Conservation (phyloP, 2,113 vertebrate species). For the Passerina amoena region DNA sequence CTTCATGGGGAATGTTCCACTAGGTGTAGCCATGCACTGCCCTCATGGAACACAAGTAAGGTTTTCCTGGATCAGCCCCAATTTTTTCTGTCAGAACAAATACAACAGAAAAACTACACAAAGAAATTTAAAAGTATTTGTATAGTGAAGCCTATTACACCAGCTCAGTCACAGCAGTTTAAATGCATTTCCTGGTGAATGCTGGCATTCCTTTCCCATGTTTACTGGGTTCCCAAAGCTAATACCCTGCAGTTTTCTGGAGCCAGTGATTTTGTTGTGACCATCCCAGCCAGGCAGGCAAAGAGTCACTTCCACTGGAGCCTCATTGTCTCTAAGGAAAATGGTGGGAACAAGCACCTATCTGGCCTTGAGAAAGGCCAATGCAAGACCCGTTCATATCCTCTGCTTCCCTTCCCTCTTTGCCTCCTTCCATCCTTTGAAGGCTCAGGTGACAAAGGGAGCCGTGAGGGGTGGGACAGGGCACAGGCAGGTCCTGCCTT, state of each 20-base stretch:
- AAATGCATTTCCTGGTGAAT: not conserved
- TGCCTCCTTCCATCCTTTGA: not conserved
- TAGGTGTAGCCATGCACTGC: not conserved
- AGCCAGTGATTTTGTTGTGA: not conserved
- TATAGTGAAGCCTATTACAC: not conserved
- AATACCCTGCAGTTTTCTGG: not conserved
- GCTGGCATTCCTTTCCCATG: not conserved
- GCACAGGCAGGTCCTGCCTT: not conserved
- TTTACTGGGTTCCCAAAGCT: not conserved
- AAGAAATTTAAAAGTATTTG: not conserved
- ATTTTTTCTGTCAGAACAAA: not conserved
- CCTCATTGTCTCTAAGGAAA: not conserved
- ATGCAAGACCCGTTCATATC: accelerated
- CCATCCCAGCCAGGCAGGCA: not conserved
- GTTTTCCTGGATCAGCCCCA: not conserved
- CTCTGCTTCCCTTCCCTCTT: not conserved
- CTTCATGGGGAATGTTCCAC: not conserved
- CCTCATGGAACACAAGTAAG: accelerated
- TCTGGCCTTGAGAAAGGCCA: not conserved
- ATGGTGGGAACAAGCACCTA: not conserved
- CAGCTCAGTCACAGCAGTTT: not conserved
- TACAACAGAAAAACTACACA: not conserved
- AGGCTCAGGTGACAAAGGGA: not conserved
- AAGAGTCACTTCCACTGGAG: not conserved
- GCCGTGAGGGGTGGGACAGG: not conserved